Percentiles rank a stretch among this genome's conserved stretches.
phyloP scores from a whole-genome alignment of 2,113 vertebrate species.

The Brachypteracias leptosomus region DNA sequence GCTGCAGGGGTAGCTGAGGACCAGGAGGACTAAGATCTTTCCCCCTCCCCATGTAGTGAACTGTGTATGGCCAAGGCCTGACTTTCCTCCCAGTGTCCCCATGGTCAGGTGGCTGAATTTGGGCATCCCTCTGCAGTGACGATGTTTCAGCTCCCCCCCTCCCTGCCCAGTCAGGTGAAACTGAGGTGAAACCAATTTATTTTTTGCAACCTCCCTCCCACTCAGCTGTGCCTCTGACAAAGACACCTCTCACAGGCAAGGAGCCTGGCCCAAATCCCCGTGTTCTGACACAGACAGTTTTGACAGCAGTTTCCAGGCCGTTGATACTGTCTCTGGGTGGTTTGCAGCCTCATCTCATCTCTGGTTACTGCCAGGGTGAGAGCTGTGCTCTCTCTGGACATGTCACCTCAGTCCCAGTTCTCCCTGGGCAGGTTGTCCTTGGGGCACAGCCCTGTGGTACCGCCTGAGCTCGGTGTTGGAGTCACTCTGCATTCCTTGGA shows the following conservation, averaged over 20 bases:
- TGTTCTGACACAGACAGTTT: background rate
- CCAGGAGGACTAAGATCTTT: background rate
- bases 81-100: background rate
- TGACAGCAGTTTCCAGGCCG: accelerated
- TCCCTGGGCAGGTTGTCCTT: accelerated
- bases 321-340: background rate
- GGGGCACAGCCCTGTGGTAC: background rate
- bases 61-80: background rate
- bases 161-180: background rate
- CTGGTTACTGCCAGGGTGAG: background rate
- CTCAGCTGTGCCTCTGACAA: background rate
- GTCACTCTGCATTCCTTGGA: background rate
- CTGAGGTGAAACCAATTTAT: background rate
- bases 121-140: background rate
- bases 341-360: background rate
- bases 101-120: background rate
- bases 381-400: no score
- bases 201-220: background rate
- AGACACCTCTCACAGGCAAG: background rate
- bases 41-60: no score
- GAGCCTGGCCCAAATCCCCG: background rate
- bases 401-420: no score
- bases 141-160: background rate
- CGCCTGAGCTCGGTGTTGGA: accelerated
- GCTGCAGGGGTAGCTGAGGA: background rate